phyloP scores from a whole-genome alignment of 2,888 invertebrate species.

The Lasioglossum oenotherae region DNA sequence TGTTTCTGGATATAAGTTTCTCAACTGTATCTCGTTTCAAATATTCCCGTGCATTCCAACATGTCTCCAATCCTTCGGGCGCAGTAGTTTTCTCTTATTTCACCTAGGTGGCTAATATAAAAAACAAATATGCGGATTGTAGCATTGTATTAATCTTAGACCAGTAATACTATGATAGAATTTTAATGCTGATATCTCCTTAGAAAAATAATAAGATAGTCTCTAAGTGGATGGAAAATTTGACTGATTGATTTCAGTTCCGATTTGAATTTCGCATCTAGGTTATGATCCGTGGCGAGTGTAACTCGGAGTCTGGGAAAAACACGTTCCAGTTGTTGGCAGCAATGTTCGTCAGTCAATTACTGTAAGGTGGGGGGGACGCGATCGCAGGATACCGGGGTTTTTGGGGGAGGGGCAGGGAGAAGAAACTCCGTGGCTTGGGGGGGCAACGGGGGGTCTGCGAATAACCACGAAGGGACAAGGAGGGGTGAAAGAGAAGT shows the following conservation, averaged over 20 bases:
- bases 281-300: background rate
- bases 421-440: background rate
- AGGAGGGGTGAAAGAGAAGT: slow-evolving; percentile 77
- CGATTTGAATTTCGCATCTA: background rate
- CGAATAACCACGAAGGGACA: slow-evolving; percentile 43
- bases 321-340: slow-evolving; percentile 39
- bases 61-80: background rate
- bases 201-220: background rate
- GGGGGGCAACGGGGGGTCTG: slow-evolving; percentile 28
- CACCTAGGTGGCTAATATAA: background rate
- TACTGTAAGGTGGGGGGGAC: slow-evolving; percentile 45
- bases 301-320: background rate
- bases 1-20: background rate
- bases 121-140: background rate
- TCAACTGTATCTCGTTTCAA: background rate
- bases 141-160: background rate
- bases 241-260: background rate
- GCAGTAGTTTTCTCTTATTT: background rate
- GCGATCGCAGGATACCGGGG: slow-evolving; percentile 3
- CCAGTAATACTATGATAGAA: background rate
- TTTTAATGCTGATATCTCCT: background rate
- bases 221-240: background rate
- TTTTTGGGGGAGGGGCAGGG: background rate
- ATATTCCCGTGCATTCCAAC: background rate
- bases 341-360: slow-evolving; percentile 53